A percentile compares a stretch with the other conserved stretches of the same genome.
These are phyloP conservation scores for Steinernema feltiae DNA, from an alignment of 1,140 invertebrate genomes.

Conservation along the genomic window DNA sequence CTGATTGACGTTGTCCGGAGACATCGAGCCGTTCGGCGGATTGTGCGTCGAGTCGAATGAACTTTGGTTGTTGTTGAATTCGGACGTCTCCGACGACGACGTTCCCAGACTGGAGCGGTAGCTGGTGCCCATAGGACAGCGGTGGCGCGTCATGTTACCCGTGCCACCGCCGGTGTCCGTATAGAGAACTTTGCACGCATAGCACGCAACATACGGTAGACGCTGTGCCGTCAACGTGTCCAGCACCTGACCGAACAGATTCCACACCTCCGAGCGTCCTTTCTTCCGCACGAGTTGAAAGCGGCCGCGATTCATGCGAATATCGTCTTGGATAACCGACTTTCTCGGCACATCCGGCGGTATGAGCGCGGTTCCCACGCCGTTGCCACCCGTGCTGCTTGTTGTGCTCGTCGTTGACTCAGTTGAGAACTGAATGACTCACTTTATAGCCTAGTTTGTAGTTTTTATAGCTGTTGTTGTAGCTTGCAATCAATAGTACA, in stretches of 20 bases:
- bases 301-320: slow-evolving; percentile 47
- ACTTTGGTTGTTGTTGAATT: not conserved
- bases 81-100: slow-evolving; percentile 26
- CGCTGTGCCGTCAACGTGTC: slow-evolving; percentile 47
- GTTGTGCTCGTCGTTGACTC: slow-evolving; percentile 1
- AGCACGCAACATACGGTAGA: slow-evolving; percentile 54
- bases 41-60: slow-evolving; percentile 24
- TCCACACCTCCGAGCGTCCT: slow-evolving; percentile 57
- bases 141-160: slow-evolving; percentile 50
- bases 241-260: slow-evolving; percentile 55
- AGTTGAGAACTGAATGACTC: not conserved
- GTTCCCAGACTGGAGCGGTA: slow-evolving; percentile 48
- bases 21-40: not conserved
- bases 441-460: not conserved
- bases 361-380: not conserved
- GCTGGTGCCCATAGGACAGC: slow-evolving; percentile 53
- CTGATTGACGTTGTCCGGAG: not conserved
- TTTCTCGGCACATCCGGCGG: slow-evolving; percentile 44
- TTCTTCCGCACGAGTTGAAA: slow-evolving; percentile 53
- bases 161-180: slow-evolving; percentile 56
- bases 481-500: too few relatives aligned
- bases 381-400: not conserved
- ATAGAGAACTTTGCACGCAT: slow-evolving; percentile 56
- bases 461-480: too few relatives aligned
- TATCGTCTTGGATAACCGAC: slow-evolving; percentile 56